These are phyloP conservation scores for Jacana jacana DNA, from an alignment of 2,113 vertebrate species.

Conservation along the genomic window DNA sequence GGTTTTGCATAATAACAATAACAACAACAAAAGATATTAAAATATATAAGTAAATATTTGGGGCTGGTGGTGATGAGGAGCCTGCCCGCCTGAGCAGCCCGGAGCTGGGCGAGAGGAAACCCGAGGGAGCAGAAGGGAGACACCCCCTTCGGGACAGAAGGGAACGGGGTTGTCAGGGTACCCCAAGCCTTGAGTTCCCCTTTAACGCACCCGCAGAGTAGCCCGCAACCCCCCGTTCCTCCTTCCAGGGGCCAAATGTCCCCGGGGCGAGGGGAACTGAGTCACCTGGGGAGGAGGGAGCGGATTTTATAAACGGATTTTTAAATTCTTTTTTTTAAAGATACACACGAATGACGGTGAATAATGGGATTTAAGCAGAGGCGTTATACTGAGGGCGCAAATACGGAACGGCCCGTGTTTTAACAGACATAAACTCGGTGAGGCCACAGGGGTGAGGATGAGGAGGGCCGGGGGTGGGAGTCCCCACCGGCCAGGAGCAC, in stretches of 20 bases:
- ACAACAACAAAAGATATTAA: slow-evolving; percentile 22
- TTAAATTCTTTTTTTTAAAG: neutral
- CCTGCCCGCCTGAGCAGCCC: neutral
- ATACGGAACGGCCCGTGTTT: neutral
- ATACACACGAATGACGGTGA: fast-evolving
- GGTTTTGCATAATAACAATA: neutral
- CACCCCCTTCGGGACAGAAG: neutral
- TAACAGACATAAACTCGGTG: neutral
- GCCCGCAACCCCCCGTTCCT: neutral
- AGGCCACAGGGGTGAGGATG: neutral
- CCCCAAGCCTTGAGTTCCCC: too few species aligned
- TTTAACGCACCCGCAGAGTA: neutral
- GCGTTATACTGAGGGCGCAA: neutral
- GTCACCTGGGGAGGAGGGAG: neutral
- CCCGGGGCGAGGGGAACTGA: neutral
- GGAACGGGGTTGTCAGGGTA: neutral
- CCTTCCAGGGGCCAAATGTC: neutral
- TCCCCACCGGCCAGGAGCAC: neutral
- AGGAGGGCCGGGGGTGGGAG: neutral
- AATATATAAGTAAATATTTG: slow-evolving; percentile 27
- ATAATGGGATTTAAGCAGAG: neutral
- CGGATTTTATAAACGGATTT: too few species aligned
- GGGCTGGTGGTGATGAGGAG: neutral
- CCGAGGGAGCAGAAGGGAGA: neutral
- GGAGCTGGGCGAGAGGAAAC: neutral